Base-by-base conservation (phyloP, 2,797 vertebrate genomes). In the Rhodeus uyekii region DNA sequence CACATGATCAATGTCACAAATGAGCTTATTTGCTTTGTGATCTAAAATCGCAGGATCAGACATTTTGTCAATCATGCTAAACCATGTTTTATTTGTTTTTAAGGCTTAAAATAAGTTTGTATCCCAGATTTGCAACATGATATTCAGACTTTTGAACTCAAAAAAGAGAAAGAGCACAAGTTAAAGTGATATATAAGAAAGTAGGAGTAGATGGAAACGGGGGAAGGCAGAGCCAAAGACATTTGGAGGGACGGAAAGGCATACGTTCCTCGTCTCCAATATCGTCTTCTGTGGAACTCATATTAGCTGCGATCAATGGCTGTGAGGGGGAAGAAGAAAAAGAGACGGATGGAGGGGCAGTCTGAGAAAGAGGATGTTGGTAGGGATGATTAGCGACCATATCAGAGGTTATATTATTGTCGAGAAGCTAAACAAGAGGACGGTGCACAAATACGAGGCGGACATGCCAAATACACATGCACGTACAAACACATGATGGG, bases 401-500 rank as follows among this genome's bases (percentile, higher is more conserved):
- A 76, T 76, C 39, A 68, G 29, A 76, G 81, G 53, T 76, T 46
- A 48, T 69, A 68, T 82, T 69, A 76, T 68, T 68, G 50, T 76
- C 1, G n/a, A 82, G 44, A 69, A 81, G 46, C 71, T 39, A 81
- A 75, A 65, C 46, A 75, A 67, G 27, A 80, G 19, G 68, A 72
- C 8, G 8, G 50, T 68, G 63, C 29, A 65, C 53, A 82, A 82
- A 82, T 68, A 76, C 2, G 14, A 68, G 39, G 8, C 2, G 48
- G 46, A 32, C 73, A 46, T 65, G 22, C 69, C 83, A 75, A 24
- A 50, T 60, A 83, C 73, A 67, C 48, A 58, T 60, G 44, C 80
- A 82, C 46, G 13, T 81, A 83, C 77, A 78, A 38, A 83, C 72
- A 69, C 78, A 83, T 76, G 80, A 86, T 81, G 78, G 60, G 83